phyloP scores from a whole-genome alignment of 1,140 invertebrate genomes.

The Saxidomus purpurata region DNA sequence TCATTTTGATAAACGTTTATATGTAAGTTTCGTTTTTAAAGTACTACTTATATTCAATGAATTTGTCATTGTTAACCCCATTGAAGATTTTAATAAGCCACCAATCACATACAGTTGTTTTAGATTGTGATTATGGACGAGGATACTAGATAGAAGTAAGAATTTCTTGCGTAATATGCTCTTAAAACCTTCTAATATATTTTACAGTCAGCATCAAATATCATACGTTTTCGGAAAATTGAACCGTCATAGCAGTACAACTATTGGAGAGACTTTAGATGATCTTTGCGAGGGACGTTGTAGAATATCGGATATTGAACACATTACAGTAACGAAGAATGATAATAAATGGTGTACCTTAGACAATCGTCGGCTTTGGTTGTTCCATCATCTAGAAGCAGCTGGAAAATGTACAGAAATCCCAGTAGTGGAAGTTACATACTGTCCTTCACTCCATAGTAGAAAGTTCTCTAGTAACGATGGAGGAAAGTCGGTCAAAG shows the following conservation, averaged over 20 bases:
- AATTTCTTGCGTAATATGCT: no score
- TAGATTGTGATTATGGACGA: no score
- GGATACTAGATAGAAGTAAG: no score
- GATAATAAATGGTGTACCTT: constrained; percentile 15
- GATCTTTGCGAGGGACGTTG: no score
- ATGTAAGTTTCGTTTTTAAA: no score
- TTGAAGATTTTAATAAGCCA: no score
- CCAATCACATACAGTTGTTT: no score
- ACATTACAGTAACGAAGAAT: constrained; percentile 12
- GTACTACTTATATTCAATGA: no score
- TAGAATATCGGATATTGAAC: not conserved
- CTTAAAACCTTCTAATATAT: constrained; percentile 30
- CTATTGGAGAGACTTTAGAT: constrained; percentile 33
- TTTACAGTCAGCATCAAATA: constrained; percentile 38
- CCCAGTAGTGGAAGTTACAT: not conserved
- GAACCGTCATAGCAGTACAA: not conserved
- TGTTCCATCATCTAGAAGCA: no score
- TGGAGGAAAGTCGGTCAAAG: not conserved
- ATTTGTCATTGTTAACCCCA: no score
- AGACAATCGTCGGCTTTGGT: constrained; percentile 40
- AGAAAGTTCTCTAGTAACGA: constrained; percentile 22
- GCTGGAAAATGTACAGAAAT: constrained; percentile 25
- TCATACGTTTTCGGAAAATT: not conserved
- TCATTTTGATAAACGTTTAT: no score
- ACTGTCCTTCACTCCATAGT: not conserved